phyloP scores from a whole-genome alignment of 2,113 vertebrate species.

The Caranx ignobilis region DNA sequence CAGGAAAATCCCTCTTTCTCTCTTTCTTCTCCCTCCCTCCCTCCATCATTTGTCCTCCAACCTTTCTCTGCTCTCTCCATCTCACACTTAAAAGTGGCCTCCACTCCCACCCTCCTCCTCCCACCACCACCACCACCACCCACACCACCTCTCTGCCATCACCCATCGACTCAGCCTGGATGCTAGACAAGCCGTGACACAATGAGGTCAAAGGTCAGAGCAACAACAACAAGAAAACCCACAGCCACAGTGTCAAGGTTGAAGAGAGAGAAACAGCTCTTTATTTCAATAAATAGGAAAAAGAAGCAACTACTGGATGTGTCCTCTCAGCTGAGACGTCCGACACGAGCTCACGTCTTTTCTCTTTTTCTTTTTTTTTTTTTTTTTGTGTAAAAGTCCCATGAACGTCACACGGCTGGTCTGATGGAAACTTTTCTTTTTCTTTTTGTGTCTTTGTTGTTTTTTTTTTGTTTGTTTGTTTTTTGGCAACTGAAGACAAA shows the following conservation, averaged over 20 bases:
- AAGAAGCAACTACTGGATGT: slow-evolving; percentile 37
- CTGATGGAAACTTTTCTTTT: not conserved
- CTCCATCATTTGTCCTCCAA: slow-evolving; percentile 1
- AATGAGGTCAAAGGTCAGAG: slow-evolving; percentile 69
- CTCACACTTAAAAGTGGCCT: not conserved
- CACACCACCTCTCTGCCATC: slow-evolving; percentile 13
- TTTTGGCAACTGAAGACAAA: slow-evolving; percentile 42
- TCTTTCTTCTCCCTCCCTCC: slow-evolving; percentile 7
- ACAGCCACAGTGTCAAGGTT: slow-evolving; percentile 41
- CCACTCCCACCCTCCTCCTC: slow-evolving; percentile 25
- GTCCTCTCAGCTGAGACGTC: slow-evolving; percentile 34
- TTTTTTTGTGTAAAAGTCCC: slow-evolving; percentile 28
- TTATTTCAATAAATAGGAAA: slow-evolving; percentile 79
- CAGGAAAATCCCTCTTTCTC: slow-evolving; percentile 38
- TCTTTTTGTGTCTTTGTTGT: not conserved
- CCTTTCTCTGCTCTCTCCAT: not conserved
- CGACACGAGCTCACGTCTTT: slow-evolving; percentile 1
- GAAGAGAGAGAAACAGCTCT: slow-evolving; percentile 56
- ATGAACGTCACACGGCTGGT: not conserved
- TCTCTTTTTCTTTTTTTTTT: not conserved
- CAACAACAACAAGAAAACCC: slow-evolving; percentile 22
- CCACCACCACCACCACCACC: not conserved
- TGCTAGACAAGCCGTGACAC: slow-evolving; percentile 23
- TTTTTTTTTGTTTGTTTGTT: slow-evolving; percentile 1
- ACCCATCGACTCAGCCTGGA: slow-evolving; percentile 23